A percentile compares a stretch with the other conserved stretches of the same genome.
Conservation (phyloP, 2,888 invertebrate genomes). For the Andrena trimmerana region DNA sequence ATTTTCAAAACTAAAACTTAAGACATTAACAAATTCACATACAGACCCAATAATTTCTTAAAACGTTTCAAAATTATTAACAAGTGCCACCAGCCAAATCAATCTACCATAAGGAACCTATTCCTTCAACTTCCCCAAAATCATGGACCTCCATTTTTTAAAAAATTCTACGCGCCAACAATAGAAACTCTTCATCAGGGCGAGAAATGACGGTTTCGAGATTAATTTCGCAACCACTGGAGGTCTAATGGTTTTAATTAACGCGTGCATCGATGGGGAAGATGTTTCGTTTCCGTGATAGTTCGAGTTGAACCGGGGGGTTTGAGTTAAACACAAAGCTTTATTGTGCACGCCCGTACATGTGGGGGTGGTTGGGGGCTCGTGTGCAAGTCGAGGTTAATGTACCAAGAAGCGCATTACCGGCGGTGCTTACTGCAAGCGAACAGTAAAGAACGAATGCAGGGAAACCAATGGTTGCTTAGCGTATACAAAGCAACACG, state of each 20-base stretch:
- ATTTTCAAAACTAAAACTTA: no score
- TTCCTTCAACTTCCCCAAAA: neutral
- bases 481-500: conserved; percentile 27
- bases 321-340: conserved; percentile 48
- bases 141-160: neutral
- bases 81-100: no score
- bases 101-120: no score
- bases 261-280: conserved; percentile 56
- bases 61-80: no score
- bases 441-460: conserved; percentile 69
- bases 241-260: conserved; percentile 47
- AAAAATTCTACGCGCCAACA: neutral
- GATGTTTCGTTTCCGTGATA: conserved; percentile 51
- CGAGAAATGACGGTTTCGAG: neutral
- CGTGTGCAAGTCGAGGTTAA: conserved; percentile 77
- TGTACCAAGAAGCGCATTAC: conserved; percentile 82
- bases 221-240: conserved; percentile 28
- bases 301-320: conserved; percentile 44
- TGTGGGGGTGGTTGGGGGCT: conserved; percentile 29
- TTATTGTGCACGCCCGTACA: conserved; percentile 55
- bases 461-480: conserved; percentile 50
- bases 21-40: no score
- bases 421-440: conserved; percentile 75
- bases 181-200: neutral
- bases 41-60: no score